Evolutionary conservation across 2,797 vertebrate species (phyloP).

Genomic region (Schizopygopsis pylzovi): DNA sequence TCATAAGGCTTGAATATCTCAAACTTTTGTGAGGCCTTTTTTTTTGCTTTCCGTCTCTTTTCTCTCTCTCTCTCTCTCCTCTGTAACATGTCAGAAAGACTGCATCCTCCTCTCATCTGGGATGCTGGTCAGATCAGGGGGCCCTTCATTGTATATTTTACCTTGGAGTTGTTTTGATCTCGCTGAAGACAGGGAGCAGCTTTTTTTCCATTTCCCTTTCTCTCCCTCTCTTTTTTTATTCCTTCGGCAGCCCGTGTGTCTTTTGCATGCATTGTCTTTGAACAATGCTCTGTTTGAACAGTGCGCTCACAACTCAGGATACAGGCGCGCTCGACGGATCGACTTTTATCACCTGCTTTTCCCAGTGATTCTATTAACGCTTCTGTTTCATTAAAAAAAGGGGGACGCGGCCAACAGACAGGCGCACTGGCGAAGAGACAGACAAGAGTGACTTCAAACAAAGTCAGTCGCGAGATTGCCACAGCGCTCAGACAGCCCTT

Average conservation of each 20-base stretch:
- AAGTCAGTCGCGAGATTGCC: slow-evolving; percentile 47
- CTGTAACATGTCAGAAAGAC: slow-evolving; percentile 54
- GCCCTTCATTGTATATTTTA: slow-evolving; percentile 63
- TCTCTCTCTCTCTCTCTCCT: slow-evolving; percentile 3
- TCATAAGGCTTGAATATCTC: slow-evolving; percentile 51
- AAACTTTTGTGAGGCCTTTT: slow-evolving; percentile 51
- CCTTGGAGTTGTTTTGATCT: slow-evolving; percentile 66
- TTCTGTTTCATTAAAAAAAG: slow-evolving; percentile 64
- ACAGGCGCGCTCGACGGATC: slow-evolving; percentile 53
- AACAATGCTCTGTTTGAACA: slow-evolving; percentile 66
- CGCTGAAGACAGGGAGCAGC: slow-evolving; percentile 57
- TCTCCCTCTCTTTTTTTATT: slow-evolving; percentile 21
- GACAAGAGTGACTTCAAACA: slow-evolving; percentile 66
- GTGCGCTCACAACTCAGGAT: slow-evolving; percentile 55
- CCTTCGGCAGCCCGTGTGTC: slow-evolving; percentile 51
- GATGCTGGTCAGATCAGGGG: slow-evolving; percentile 62
- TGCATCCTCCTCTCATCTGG: slow-evolving; percentile 53
- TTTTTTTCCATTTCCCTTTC: slow-evolving; percentile 31
- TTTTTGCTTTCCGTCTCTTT: slow-evolving; percentile 25
- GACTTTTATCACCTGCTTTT: slow-evolving; percentile 65
- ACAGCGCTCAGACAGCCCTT: slow-evolving; percentile 57
- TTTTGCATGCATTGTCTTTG: slow-evolving; percentile 68
- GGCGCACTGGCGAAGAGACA: slow-evolving; percentile 53
- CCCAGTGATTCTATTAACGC: slow-evolving; percentile 62
- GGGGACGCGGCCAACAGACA: slow-evolving; percentile 48